Evolutionary conservation across 2,888 invertebrate genomes (phyloP).

Genomic region (Eupithecia centaureata): DNA sequence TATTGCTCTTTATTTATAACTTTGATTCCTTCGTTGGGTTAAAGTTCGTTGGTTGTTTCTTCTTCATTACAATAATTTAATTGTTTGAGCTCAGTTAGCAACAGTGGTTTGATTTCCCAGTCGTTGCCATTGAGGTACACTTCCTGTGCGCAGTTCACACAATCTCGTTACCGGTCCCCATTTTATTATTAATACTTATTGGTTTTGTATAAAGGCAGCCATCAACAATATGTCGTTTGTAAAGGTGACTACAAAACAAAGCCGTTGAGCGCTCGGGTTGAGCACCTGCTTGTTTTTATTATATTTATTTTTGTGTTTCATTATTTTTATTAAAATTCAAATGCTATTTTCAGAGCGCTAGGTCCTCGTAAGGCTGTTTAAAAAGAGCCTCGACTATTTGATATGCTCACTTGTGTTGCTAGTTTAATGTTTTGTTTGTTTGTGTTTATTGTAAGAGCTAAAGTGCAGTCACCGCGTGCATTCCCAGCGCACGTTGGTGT

Average conservation of each 20-base stretch:
- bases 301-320: conserved; percentile 12
- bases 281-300: conserved; percentile 74
- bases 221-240: conserved; percentile 81
- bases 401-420: conserved; percentile 66
- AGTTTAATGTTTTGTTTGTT: conserved; percentile 81
- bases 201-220: conserved; percentile 77
- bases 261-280: conserved; percentile 74
- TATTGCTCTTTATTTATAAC: conserved; percentile 27
- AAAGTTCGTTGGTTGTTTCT: conserved; percentile 11
- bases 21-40: conserved; percentile 25
- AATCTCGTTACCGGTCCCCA: conserved; percentile 68
- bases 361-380: conserved; percentile 7
- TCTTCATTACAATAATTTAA: conserved; percentile 28
- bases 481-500: conserved; percentile 72
- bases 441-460: conserved; percentile 82
- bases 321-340: background rate
- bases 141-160: conserved; percentile 78
- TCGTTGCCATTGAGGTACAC: conserved; percentile 69
- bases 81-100: conserved; percentile 33
- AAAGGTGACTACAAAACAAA: conserved; percentile 82
- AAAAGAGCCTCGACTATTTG: conserved; percentile 60
- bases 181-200: conserved; percentile 80
- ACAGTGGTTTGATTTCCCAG: conserved; percentile 44
- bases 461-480: conserved; percentile 84
- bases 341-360: background rate